Percentiles rank a stretch among this genome's conserved stretches.
Conservation (phyloP, 2,797 vertebrate genomes). For the Morelia viridis region DNA sequence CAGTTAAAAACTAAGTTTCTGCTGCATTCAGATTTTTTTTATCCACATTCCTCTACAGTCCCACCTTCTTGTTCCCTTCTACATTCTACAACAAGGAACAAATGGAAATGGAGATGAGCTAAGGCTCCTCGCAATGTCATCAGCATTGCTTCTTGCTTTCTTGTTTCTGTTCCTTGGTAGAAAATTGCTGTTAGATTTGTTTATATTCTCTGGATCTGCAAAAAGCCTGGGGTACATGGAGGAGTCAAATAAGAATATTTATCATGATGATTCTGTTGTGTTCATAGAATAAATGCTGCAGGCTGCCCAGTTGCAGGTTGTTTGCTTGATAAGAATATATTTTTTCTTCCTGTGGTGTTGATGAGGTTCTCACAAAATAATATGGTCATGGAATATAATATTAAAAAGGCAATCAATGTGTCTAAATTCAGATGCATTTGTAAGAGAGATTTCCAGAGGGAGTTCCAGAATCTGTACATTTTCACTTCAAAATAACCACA, state of each 20-base stretch:
- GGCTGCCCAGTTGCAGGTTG: neutral
- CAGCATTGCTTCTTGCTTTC: neutral
- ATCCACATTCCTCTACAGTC: neutral
- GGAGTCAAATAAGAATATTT: conserved; percentile 19
- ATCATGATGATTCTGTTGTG: neutral
- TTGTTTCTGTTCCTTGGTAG: neutral
- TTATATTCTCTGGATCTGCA: neutral
- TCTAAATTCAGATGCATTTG: neutral
- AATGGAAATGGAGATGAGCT: neutral
- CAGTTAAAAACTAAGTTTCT: conserved; percentile 2
- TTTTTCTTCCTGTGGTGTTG: neutral
- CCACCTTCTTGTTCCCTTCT: neutral
- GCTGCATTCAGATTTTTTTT: neutral
- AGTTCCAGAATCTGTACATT: neutral
- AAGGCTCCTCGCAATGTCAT: neutral
- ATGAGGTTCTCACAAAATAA: neutral
- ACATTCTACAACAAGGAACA: neutral
- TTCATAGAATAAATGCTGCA: neutral
- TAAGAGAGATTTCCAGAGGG: neutral
- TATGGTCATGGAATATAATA: neutral
- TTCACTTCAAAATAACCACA: neutral
- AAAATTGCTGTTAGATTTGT: conserved; percentile 9
- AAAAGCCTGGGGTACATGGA: conserved; percentile 2
- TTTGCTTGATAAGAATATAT: neutral
- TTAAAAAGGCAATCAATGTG: neutral